phyloP scores from a whole-genome alignment of 2,888 invertebrate species.

The Acrobasis repandana region DNA sequence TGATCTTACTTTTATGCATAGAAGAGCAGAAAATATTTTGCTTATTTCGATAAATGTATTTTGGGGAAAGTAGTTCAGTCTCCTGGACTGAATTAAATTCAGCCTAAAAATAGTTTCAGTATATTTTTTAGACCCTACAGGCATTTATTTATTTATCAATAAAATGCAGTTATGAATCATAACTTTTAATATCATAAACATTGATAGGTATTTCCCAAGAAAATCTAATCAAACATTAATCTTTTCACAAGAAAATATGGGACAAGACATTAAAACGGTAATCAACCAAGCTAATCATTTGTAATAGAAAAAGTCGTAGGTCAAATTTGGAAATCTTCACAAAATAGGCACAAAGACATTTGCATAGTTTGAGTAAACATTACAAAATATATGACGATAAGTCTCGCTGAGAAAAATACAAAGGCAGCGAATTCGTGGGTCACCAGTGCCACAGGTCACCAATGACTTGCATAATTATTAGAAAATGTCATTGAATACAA shows the following conservation, averaged over 20 bases:
- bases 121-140: no score
- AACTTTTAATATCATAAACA: no score
- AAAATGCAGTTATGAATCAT: no score
- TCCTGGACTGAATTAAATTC: no score
- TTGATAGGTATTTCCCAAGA: no score
- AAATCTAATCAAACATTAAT: no score
- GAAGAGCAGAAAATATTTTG: no score
- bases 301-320: not conserved
- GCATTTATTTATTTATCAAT: no score
- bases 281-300: not conserved
- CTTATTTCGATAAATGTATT: no score
- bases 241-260: not conserved
- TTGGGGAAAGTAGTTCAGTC: no score
- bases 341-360: constrained; percentile 4
- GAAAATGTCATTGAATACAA: constrained; percentile 1
- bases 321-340: constrained; percentile 14
- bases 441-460: not conserved
- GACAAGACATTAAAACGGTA: not conserved
- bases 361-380: constrained; percentile 11
- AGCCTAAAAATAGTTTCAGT: no score
- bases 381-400: constrained; percentile 8
- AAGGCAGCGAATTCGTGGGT: constrained; percentile 5
- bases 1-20: no score
- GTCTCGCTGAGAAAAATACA: not conserved
- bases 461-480: not conserved